A percentile compares a stretch with the other conserved stretches of the same genome.
phyloP scores from a whole-genome alignment of 2,888 invertebrate genomes.

The Sepioteuthis lessoniana region DNA sequence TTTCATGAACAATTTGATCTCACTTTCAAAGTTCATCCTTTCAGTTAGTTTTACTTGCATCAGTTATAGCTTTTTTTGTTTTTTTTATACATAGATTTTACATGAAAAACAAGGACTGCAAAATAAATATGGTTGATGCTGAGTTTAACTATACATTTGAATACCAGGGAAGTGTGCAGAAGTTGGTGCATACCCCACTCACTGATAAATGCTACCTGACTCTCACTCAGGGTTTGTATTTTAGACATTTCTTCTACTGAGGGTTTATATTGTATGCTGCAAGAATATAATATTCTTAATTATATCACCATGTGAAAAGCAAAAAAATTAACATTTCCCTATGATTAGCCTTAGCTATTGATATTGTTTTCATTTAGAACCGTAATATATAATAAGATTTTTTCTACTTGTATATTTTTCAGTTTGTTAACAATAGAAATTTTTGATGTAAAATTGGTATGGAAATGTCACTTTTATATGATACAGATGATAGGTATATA shows the following conservation, averaged over 20 bases:
- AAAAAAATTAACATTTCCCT: no score
- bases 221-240: slow-evolving; percentile 84
- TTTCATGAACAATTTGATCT: no score
- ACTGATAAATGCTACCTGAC: slow-evolving; percentile 98
- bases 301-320: no score
- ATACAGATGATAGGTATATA: not conserved
- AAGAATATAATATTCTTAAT: no score
- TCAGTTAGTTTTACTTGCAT: not conserved
- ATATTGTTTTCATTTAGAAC: no score
- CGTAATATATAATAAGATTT: no score
- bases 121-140: slow-evolving; percentile 92
- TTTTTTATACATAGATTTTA: slow-evolving; percentile 80
- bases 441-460: not conserved
- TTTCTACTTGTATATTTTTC: no score
- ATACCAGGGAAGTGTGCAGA: slow-evolving; percentile 96
- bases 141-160: slow-evolving; percentile 97
- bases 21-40: not conserved
- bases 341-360: no score
- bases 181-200: slow-evolving; percentile 94
- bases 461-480: not conserved
- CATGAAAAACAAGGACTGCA: slow-evolving; percentile 77
- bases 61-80: not conserved
- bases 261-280: no score
- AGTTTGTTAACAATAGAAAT: not conserved
- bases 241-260: not conserved